These are phyloP conservation scores for Empidonax traillii DNA, from an alignment of 2,113 vertebrate genomes.

Conservation along the genomic window DNA sequence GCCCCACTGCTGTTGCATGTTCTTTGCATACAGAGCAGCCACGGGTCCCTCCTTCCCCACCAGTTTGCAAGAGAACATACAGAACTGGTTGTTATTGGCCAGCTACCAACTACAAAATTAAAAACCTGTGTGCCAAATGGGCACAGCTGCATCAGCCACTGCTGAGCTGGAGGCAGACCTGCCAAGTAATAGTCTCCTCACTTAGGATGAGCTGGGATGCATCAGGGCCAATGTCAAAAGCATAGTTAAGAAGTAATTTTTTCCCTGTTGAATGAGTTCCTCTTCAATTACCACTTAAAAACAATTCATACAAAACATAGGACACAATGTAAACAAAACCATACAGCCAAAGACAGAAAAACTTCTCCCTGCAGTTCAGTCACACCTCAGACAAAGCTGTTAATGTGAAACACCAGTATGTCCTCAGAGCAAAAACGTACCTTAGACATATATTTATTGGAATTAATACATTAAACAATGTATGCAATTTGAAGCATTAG, in stretches of 20 bases:
- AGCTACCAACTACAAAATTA: constrained; percentile 3
- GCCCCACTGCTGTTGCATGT: rapidly evolving
- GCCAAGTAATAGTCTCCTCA: background rate
- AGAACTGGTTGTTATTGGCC: constrained; percentile 15
- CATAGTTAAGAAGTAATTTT: background rate
- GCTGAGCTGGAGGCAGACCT: background rate
- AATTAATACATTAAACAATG: background rate
- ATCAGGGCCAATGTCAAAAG: background rate
- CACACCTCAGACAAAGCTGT: background rate
- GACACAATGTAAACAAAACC: background rate
- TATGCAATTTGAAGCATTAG: background rate
- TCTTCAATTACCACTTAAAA: background rate
- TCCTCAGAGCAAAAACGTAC: background rate
- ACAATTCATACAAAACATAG: background rate
- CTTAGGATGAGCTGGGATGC: background rate
- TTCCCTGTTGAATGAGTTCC: background rate
- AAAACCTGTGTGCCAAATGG: background rate
- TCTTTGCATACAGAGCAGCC: background rate
- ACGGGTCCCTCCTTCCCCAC: background rate
- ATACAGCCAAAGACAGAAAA: background rate
- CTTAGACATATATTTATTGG: background rate
- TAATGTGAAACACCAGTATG: background rate
- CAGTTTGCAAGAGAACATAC: background rate
- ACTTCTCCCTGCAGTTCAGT: background rate
- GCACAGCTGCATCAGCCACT: background rate